Conservation (phyloP, 2,888 invertebrate species). For the Spodoptera littoralis region DNA sequence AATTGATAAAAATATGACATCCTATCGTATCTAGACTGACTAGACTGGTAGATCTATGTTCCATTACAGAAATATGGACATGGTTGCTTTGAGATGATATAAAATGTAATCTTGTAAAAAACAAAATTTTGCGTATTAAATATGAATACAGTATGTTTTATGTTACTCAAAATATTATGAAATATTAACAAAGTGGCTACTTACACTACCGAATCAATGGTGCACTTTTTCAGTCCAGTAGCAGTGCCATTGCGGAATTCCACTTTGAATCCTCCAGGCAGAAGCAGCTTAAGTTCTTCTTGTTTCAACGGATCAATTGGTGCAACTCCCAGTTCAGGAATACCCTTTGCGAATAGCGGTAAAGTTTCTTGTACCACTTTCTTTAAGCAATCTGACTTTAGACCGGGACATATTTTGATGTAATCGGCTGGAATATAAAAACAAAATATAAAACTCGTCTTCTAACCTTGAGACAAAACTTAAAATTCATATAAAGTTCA, state of each 20-base stretch:
- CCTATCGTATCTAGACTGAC: too few relatives aligned
- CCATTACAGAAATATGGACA: too few relatives aligned
- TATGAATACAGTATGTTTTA: too few relatives aligned
- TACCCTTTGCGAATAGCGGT: constrained; percentile 72
- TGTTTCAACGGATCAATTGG: constrained; percentile 69
- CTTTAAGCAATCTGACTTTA: constrained; percentile 72
- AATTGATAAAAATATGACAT: too few relatives aligned
- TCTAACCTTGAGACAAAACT: too few relatives aligned
- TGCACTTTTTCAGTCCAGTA: constrained; percentile 75
- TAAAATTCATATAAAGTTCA: not conserved
- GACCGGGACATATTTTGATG: constrained; percentile 68
- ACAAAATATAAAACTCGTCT: not conserved
- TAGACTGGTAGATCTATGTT: too few relatives aligned
- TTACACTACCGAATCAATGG: constrained; percentile 71
- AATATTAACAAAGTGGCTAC: constrained; percentile 33
- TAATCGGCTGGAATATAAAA: constrained; percentile 38
- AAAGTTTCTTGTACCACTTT: constrained; percentile 69
- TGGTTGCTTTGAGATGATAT: too few relatives aligned
- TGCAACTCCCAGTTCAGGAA: constrained; percentile 67
- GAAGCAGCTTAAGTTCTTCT: constrained; percentile 60
- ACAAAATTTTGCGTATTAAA: too few relatives aligned
- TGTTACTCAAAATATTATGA: too few relatives aligned
- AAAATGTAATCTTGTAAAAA: too few relatives aligned
- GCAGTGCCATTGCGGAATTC: constrained; percentile 68
- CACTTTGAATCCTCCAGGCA: constrained; percentile 74